phyloP scores from a whole-genome alignment of 2,113 vertebrate genomes.

The Barbus barbus region DNA sequence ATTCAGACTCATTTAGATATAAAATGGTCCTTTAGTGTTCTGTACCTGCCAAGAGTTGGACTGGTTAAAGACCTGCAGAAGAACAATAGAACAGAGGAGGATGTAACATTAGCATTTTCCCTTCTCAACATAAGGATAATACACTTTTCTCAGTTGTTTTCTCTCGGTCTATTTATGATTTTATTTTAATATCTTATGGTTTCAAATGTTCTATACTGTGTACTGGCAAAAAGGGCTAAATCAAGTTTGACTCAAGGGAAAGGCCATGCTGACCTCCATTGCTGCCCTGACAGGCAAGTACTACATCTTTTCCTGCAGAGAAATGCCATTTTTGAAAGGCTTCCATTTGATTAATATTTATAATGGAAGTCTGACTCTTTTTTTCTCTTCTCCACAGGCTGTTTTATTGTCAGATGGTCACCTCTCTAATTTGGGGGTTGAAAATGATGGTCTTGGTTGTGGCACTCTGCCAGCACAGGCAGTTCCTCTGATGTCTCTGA shows the following conservation, averaged over 20 bases:
- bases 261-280: conserved; percentile 74
- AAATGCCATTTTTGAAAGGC: conserved; percentile 78
- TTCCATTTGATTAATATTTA: conserved; percentile 77
- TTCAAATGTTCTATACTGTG: conserved; percentile 49
- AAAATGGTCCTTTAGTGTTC: conserved; percentile 70
- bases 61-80: conserved; percentile 33
- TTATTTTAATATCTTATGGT: conserved; percentile 6
- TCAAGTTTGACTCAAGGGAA: conserved; percentile 65
- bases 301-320: conserved; percentile 66
- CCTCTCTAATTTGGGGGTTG: conserved; percentile 61
- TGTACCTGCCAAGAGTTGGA: conserved; percentile 62
- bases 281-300: conserved; percentile 74
- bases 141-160: neutral
- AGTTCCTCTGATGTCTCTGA: conserved; percentile 29
- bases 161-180: neutral
- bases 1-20: conserved; percentile 77
- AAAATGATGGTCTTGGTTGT: conserved; percentile 39
- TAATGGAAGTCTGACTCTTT: conserved; percentile 66
- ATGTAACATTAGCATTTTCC: conserved; percentile 32
- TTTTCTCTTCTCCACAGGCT: conserved; percentile 66
- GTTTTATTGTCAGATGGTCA: conserved; percentile 69
- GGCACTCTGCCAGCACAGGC: conserved; percentile 39
- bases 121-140: neutral
- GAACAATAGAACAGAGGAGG: conserved; percentile 46
- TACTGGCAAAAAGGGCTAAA: conserved; percentile 47